Base-by-base conservation (phyloP, 2,888 invertebrate species). In the Nymphalis urticae region DNA sequence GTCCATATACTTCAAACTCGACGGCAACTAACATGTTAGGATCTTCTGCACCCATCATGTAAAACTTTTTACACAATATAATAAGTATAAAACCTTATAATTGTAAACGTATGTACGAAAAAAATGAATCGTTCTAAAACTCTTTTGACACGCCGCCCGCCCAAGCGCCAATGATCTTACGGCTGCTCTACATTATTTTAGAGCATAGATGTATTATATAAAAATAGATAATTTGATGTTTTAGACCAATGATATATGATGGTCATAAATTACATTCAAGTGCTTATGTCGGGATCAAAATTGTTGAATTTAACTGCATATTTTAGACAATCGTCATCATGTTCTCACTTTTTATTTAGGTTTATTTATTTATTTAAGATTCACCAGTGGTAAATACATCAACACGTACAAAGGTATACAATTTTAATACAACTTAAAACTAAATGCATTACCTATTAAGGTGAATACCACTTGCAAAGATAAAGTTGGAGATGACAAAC, bases 1-100 rank as follows among this genome's bases (percentile, higher is more conserved):
- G 96, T 68, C 98, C 98, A 82, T 94, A 97, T 70, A 98, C 97
- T 89, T 98, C 97, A 83, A 97, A 98, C 80, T 98, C 97, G 54
- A 97, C 96, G 51, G 97, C 96, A 56, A 96, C 95, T 75, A 96
- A 90, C 67, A 94, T 93, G 79, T 94, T 94, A 71, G 93, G 88
- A 73, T 94, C 94, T 73, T 93, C 94, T 60, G 92, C 86, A 75
- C 94, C 94, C 95, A 95, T 95, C 76, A 64, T 66, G 24, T 68
- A 54, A 65, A 69, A 70, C 73, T 56, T 27, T 24, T 53, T 24
- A 24, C 6, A 53, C 21, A 24, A 19, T 51, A 2, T 50, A 9
- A 53, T 16, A 24, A 24, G 5, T 69, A 67, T 65, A 65, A 64
- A 64, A 62, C 27, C n/a, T 42, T 64, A 66, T 60, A 32, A 65